Conservation (phyloP, 2,888 invertebrate genomes). For the Cloeon dipterum region DNA sequence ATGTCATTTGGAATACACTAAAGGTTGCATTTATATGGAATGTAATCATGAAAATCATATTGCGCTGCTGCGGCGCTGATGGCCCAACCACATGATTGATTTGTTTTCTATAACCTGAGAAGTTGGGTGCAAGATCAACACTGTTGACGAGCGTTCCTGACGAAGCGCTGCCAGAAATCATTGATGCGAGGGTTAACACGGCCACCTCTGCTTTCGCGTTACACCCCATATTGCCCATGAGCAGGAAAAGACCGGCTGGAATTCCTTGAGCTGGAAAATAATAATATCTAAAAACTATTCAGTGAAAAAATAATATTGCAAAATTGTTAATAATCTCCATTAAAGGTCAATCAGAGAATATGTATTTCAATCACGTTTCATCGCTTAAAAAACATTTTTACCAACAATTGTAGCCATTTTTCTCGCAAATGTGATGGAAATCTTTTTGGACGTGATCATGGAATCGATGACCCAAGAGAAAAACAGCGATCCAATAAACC, state of each 20-base stretch:
- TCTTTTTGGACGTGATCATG: background rate
- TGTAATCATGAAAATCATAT: no score
- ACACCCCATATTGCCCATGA: constrained; percentile 1
- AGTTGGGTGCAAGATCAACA: constrained; percentile 1
- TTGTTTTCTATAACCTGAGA: no score
- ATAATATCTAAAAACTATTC: no score
- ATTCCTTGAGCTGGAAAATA: background rate
- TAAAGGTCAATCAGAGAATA: no score
- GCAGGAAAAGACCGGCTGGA: background rate
- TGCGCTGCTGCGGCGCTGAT: no score
- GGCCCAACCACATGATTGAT: no score
- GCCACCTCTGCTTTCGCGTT: background rate
- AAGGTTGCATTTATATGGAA: no score
- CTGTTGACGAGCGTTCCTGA: constrained; percentile 1
- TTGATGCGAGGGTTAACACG: background rate
- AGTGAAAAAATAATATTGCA: no score
- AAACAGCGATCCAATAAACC: background rate
- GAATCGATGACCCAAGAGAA: constrained; percentile 1
- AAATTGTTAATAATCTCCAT: no score
- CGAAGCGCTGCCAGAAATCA: background rate
- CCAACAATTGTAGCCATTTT: constrained; percentile 2
- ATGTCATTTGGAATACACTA: no score
- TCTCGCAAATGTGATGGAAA: background rate
- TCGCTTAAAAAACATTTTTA: no score
- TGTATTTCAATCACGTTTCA: no score